Base-by-base conservation (phyloP, 2,888 invertebrate genomes). In the Aphodius granarius region DNA sequence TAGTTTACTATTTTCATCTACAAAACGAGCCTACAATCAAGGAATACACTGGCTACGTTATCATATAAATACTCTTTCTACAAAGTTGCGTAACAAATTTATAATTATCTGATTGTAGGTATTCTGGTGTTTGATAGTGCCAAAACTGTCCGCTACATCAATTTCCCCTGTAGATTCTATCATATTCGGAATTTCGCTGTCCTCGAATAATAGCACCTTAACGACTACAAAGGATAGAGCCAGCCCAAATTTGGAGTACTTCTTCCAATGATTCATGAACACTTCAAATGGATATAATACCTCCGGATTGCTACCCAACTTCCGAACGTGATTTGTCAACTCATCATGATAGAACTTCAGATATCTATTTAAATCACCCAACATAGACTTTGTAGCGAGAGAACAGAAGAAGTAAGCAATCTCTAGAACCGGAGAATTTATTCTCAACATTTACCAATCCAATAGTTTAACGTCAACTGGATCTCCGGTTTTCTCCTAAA, bases 231-330 rank as follows among this genome's bases (percentile, higher is more conserved):
- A 73, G 6, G 73, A 17, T 66, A 80, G 77, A 18, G 73, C 17
- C 4, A 81, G 78, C 15, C 81, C 84, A 63, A 76, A 83, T 71
- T 72, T 80, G n/a, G 81, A 80, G 75, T 81, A 84, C 75, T 76
- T 77, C 5, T 79, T 71, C 65, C 84, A 73, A 21, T 85, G 84
- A 64, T 81, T 75, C 9, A 74, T n/a, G 5, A 85, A 73, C 18
- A 74, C 77, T 4, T 80, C 79, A 18, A 78, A 81, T 0, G 85
- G 83, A 75, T 83, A 84, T 15, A 83, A 71, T 16, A 77, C 75
- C 3, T 80, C 75, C 4, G 82, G 77, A 76, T 84, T 81, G 15
- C 81, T 78, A 13, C 80, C 81, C 15, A 82, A 80, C 71, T 78
- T 74, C 63, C 62, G 63, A 1, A 84, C 77, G 72, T 74, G 75